These are phyloP conservation scores for Schizopygopsis malacanthus DNA, from an alignment of 2,797 vertebrate species.

Conservation along the genomic window DNA sequence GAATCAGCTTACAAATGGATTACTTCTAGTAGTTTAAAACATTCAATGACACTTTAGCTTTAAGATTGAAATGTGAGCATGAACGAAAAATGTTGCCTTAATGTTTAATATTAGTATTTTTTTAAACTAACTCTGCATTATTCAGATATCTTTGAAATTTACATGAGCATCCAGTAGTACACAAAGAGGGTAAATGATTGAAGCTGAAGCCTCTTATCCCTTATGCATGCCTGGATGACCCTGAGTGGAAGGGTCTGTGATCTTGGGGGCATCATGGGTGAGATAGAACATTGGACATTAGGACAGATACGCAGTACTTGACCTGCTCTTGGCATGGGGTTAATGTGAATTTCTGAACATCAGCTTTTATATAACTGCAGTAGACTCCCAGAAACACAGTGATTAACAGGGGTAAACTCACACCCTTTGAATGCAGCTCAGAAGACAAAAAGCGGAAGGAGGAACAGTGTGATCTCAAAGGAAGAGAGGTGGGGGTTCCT, in stretches of 20 bases:
- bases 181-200: background rate
- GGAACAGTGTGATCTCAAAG: constrained; percentile 44
- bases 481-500: constrained; percentile 44
- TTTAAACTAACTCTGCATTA: background rate
- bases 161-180: background rate
- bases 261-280: background rate
- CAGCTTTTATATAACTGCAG: background rate
- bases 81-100: background rate
- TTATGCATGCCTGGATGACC: background rate
- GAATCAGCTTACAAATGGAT: background rate
- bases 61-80: background rate
- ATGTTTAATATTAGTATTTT: background rate
- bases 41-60: background rate
- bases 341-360: background rate
- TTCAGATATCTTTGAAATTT: background rate
- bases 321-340: constrained; percentile 7
- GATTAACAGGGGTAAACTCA: constrained; percentile 26
- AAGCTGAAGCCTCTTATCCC: background rate
- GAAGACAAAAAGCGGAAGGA: constrained; percentile 33
- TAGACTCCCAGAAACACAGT: constrained; percentile 1
- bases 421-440: constrained; percentile 24
- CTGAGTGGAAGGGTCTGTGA: background rate
- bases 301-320: background rate
- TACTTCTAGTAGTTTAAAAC: background rate
- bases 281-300: background rate